phyloP scores from a whole-genome alignment of 2,888 invertebrate species.

The Eupsilia transversa region DNA sequence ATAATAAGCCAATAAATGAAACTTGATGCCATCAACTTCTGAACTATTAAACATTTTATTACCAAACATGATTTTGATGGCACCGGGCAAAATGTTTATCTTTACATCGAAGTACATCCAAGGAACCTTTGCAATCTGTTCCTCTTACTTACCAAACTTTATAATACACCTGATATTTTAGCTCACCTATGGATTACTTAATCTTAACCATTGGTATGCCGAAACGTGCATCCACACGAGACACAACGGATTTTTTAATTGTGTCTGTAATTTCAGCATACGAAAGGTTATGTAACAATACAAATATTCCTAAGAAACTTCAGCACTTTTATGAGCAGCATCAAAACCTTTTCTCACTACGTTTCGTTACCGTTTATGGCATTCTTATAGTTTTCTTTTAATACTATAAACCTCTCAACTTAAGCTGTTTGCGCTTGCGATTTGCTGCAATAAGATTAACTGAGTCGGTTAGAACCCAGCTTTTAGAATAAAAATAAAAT shows the following conservation, averaged over 20 bases:
- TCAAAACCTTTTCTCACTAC: slow-evolving; percentile 30
- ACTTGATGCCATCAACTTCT: not conserved
- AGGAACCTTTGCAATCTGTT: not conserved
- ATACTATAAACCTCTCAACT: slow-evolving; percentile 31
- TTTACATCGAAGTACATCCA: not conserved
- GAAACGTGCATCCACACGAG: no score
- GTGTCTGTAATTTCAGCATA: no score
- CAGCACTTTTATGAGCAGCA: not conserved
- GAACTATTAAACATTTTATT: not conserved
- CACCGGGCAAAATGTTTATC: no score
- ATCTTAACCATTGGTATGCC: no score
- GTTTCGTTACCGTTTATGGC: slow-evolving; percentile 7
- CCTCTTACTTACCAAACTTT: not conserved
- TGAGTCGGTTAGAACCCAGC: slow-evolving; percentile 1
- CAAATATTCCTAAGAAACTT: slow-evolving; percentile 18
- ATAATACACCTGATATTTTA: not conserved
- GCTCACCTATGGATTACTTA: no score
- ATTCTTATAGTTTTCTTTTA: slow-evolving; percentile 34
- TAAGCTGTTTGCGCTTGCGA: slow-evolving; percentile 15
- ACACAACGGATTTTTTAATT: no score
- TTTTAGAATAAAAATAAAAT: slow-evolving; percentile 12
- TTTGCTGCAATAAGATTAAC: slow-evolving; percentile 30
- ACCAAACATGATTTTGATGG: not conserved
- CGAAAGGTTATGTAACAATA: no score
- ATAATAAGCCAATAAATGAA: not conserved